These are phyloP conservation scores for Irena cyanogastra DNA, from an alignment of 2,113 vertebrate species.

Conservation along the genomic window DNA sequence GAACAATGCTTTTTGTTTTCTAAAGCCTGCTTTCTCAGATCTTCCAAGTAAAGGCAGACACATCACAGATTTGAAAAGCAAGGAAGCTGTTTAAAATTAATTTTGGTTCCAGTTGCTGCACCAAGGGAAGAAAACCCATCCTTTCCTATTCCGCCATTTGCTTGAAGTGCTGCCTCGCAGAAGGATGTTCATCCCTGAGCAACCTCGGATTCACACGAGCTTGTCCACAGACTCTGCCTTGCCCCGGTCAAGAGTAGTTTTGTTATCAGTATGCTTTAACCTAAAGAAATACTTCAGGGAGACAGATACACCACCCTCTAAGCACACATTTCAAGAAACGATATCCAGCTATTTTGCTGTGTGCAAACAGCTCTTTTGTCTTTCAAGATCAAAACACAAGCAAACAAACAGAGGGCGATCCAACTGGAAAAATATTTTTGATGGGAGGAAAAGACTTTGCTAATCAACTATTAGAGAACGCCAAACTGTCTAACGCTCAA, in stretches of 20 bases:
- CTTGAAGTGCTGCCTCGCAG: not conserved
- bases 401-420: conserved; percentile 25
- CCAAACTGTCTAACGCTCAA: conserved; percentile 16
- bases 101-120: not conserved
- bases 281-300: not conserved
- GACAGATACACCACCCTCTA: not conserved
- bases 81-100: conserved; percentile 34
- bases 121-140: not conserved
- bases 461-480: conserved; percentile 17
- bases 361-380: conserved; percentile 28
- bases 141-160: not conserved
- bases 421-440: conserved; percentile 32
- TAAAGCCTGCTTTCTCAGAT: conserved; percentile 19
- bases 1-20: conserved; percentile 52
- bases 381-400: conserved; percentile 37
- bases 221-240: not conserved
- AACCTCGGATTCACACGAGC: accelerated
- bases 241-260: not conserved
- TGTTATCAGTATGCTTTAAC: not conserved
- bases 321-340: not conserved
- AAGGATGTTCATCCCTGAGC: not conserved
- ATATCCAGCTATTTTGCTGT: not conserved
- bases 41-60: not conserved
- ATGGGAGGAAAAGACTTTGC: not conserved
- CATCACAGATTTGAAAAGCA: not conserved